These are phyloP conservation scores for Dendrolimus pini DNA, from an alignment of 2,888 invertebrate species.

Conservation along the genomic window DNA sequence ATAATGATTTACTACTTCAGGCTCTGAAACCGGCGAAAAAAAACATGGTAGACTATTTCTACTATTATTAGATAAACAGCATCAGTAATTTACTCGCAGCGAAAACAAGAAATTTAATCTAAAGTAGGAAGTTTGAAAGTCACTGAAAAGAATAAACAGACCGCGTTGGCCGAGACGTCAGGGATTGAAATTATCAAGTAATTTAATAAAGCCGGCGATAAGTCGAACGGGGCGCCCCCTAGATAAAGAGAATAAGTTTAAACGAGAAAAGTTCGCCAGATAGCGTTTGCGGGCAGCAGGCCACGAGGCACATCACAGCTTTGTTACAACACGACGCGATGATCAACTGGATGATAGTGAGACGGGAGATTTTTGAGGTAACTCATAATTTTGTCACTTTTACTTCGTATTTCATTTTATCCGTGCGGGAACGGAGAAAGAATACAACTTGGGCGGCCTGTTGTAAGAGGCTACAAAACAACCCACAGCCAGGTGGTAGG, in stretches of 20 bases:
- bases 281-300: constrained; percentile 27
- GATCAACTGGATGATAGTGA: neutral
- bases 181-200: constrained; percentile 66
- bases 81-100: constrained; percentile 7
- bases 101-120: constrained; percentile 17
- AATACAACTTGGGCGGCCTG: too few relatives aligned
- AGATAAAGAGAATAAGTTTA: constrained; percentile 70
- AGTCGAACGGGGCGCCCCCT: constrained; percentile 40
- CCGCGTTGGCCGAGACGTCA: constrained; percentile 29
- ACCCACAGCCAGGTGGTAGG: too few relatives aligned
- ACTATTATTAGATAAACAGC: neutral
- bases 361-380: too few relatives aligned
- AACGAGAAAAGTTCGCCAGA: constrained; percentile 64
- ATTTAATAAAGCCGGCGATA: constrained; percentile 64
- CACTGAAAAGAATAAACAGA: constrained; percentile 46
- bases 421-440: too few relatives aligned
- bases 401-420: too few relatives aligned
- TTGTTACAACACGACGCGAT: neutral
- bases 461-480: too few relatives aligned
- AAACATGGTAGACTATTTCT: too few relatives aligned
- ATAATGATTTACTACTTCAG: too few relatives aligned
- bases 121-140: constrained; percentile 19
- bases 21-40: too few relatives aligned
- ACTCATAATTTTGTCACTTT: too few relatives aligned
- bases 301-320: neutral